Evolutionary conservation across 2,113 vertebrate genomes (phyloP), one percentile per base, ranked within the genome.

Genomic region (Lamprotornis superbus): DNA sequence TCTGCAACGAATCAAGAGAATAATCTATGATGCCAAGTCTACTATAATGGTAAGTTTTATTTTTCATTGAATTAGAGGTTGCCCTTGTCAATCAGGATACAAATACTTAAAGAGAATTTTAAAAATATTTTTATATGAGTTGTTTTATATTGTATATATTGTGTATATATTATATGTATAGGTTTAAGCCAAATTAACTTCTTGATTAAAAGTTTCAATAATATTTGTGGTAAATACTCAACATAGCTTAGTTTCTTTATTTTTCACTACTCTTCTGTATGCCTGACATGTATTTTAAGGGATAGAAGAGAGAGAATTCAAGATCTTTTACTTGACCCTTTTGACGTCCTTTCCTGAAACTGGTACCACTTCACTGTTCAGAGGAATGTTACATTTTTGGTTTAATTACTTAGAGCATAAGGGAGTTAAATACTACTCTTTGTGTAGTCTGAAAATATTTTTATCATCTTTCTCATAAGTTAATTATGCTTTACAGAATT

Each of bases 11-110:
- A 94, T 99, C 97, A 99, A 98, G 97, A 98, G 99, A 61, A 97
- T 99, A 91, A 94, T 97, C 73, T 99, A 99, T 95, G 99, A 99
- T 97, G 98, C 99, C 91, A 99, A 98, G 88, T 99, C 99, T 92
- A 99, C 99, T 25, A 93, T 99, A 55, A 98, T 99, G 97, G 99
- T 99, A 97, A 98, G 98, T 98, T 82, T 71, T 80, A 23, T 27
- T 76, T 79, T 88, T 79, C 2, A 5, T 87, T 71, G n/a, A 49
- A n/a, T 39, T 46, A 68, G 49, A 15, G 73, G 20, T 2, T 73
- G 33, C 55, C 8, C 5, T 50, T 87, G 24, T 67, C 30, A 79
- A 11, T 81, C 33, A 82, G 60, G 8, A 52, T 27, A 20, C 16
- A 80, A 33, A 60, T 39, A 22, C 22, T 55, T 87, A 46, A 7